These are phyloP conservation scores for Agrotis segetum DNA, from an alignment of 2,888 invertebrate species.

Conservation along the genomic window DNA sequence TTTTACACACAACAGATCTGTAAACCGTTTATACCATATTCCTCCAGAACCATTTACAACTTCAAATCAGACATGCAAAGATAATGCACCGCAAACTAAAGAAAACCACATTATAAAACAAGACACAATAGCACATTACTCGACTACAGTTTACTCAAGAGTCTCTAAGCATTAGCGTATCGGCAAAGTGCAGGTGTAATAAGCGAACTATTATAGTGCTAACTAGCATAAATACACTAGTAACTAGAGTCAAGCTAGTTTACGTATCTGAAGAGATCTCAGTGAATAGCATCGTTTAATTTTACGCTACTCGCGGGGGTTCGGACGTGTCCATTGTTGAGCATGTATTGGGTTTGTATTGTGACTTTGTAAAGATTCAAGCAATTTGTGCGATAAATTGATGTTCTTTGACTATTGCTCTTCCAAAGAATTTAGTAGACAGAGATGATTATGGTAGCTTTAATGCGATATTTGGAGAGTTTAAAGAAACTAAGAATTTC, in stretches of 20 bases:
- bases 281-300: constrained; percentile 83
- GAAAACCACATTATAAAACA: constrained; percentile 9
- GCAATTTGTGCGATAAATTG: neutral
- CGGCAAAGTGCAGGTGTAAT: constrained; percentile 50
- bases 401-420: neutral
- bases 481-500: no score
- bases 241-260: constrained; percentile 74
- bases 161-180: constrained; percentile 34
- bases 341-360: constrained; percentile 3
- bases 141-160: constrained; percentile 39
- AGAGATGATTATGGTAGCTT: neutral
- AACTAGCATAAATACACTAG: constrained; percentile 70
- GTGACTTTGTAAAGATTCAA: neutral
- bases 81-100: constrained; percentile 13
- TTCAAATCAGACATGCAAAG: neutral
- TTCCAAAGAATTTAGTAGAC: neutral
- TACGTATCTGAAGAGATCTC: constrained; percentile 76
- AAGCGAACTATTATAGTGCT: constrained; percentile 68
- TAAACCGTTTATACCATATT: neutral
- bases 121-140: constrained; percentile 38
- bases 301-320: constrained; percentile 77
- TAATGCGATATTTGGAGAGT: neutral
- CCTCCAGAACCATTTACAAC: neutral
- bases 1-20: neutral
- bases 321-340: constrained; percentile 66